Evolutionary conservation across 2,888 invertebrate genomes (phyloP).

Genomic region (Harpalus rufipes): DNA sequence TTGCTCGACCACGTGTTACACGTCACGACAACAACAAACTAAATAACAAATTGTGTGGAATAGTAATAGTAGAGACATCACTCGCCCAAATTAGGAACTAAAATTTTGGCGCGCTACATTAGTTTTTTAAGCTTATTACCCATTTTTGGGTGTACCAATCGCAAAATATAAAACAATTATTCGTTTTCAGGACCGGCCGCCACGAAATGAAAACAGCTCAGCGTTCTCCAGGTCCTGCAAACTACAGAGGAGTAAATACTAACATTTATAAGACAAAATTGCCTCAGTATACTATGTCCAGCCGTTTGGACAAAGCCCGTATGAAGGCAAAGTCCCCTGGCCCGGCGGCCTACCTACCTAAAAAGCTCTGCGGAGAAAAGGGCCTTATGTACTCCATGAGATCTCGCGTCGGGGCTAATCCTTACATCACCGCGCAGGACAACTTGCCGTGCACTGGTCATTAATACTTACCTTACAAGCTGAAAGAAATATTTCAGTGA

Average conservation of each 20-base stretch:
- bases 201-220: constrained; percentile 61
- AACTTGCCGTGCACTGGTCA: constrained; percentile 77
- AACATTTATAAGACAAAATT: constrained; percentile 72
- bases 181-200: constrained; percentile 67
- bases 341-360: constrained; percentile 80
- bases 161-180: no score
- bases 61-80: no score
- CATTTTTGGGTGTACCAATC: no score
- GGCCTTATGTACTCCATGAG: constrained; percentile 82
- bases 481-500: constrained; percentile 18
- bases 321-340: constrained; percentile 77
- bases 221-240: constrained; percentile 77
- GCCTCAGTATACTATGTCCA: constrained; percentile 73
- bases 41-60: no score
- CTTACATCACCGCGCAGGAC: constrained; percentile 81
- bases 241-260: constrained; percentile 72
- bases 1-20: no score
- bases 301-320: constrained; percentile 67
- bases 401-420: constrained; percentile 78
- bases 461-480: constrained; percentile 8
- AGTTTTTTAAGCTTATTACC: no score
- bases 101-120: no score
- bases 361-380: constrained; percentile 73
- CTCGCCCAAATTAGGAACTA: no score
- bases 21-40: no score